Base-by-base conservation (phyloP, 1,140 invertebrate species). In the Antheraea pernyi region DNA sequence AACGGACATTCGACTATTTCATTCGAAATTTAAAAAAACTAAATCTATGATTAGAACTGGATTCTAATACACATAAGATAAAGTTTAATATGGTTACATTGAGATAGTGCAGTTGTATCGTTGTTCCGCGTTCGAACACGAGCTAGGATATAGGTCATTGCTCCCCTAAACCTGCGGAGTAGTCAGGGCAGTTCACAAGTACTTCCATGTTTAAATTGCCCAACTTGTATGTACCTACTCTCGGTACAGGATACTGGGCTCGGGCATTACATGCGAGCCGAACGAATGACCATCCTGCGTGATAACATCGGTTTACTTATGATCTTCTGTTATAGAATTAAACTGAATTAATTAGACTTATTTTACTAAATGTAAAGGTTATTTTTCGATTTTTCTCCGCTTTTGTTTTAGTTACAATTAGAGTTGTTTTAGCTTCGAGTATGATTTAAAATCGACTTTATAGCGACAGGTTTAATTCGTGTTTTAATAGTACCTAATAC, bases 141-240 rank as follows among this genome's bases (percentile, higher is more conserved):
- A 79, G 77, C 89, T 90, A 91, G 89, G 89, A 91, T 91, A 91
- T 91, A 90, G 89, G 89, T 91, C 89, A 88, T 87, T 91, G 89
- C 89, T 91, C 89, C 89, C 89, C 89, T 91, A 91, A 91, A 91
- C 85, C 86, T 90, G 86, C 72, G 77, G 80, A 88, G 86, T 76
- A 88, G 88, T 88, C 87, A 80, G 87, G 87, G 86, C 87, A 81
- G 85, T 91, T 88, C 81, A 81, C 84, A 89, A 88, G 88, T 88
- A 88, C 85, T 83, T 78, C 80, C 78, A 85, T 90, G 86, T 89
- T 89, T 90, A 90, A 91, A 91, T 90, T 91, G 86, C 83, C 86
- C 84, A 84, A 87, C 79, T 82, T 76, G 83, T 86, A 88, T 87
- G 86, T 88, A 88, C 46, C 46, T 53, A 53, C 84, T 83, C 85